A percentile compares a stretch with the other conserved stretches of the same genome.
These are phyloP conservation scores for Plebejus argus DNA, from an alignment of 2,888 invertebrate species.

Conservation along the genomic window DNA sequence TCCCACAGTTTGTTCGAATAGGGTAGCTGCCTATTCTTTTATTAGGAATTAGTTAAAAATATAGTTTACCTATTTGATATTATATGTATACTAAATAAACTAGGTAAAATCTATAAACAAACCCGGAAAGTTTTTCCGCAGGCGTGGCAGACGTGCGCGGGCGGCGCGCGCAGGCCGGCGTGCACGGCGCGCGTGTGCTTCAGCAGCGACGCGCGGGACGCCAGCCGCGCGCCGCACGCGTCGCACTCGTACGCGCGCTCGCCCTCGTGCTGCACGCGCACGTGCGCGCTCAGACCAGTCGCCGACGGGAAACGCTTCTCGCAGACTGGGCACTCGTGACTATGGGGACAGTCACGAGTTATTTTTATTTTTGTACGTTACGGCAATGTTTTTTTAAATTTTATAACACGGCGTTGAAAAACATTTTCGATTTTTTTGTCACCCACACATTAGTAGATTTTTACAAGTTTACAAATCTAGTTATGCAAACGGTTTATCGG, in stretches of 20 bases:
- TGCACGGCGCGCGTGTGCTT: conserved; percentile 62
- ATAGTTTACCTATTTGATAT: no score
- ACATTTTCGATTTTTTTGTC: no score
- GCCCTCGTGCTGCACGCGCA: conserved; percentile 64
- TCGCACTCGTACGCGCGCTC: conserved; percentile 59
- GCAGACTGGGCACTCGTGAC: conserved; percentile 59
- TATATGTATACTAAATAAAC: neutral
- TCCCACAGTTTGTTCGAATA: no score
- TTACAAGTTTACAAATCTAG: no score
- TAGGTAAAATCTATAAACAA: conserved; percentile 36
- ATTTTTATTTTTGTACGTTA: no score
- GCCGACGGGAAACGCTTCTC: conserved; percentile 53
- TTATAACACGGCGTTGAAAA: no score
- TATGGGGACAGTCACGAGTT: no score
- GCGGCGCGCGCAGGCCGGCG: conserved; percentile 50
- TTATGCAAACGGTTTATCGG: no score
- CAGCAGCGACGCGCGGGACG: conserved; percentile 54
- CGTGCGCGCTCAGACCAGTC: conserved; percentile 51
- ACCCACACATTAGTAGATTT: no score
- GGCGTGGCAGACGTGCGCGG: conserved; percentile 62
- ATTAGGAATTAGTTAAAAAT: no score
- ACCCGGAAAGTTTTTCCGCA: conserved; percentile 69
- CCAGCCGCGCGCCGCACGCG: conserved; percentile 68
- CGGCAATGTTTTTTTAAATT: no score
- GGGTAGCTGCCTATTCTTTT: no score